Base-by-base conservation (phyloP, 1,140 invertebrate genomes). In the Drosophila virilis region DNA sequence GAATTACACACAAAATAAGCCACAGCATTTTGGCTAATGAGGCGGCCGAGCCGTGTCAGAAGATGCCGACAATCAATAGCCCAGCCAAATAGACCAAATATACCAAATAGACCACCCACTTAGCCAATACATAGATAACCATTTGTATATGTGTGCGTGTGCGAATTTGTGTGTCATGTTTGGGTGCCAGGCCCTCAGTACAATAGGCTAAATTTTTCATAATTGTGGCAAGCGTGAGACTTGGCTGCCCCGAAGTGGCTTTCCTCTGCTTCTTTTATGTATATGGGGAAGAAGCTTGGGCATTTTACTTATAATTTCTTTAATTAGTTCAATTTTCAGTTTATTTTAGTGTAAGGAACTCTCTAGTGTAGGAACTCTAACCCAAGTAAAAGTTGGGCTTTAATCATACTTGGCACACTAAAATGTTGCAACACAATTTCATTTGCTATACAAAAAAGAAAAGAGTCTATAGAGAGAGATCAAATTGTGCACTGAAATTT, bases 1-100 rank as follows among this genome's bases (percentile, higher is more conserved):
- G 74, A 86, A 88, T 88, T 79, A 80, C 73, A 60, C 62, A 61
- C 58, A 64, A 74, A 84, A 55, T 66, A 45, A 58, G 60, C 45
- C 17, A 35, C 46, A 37, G 33, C 57, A 35, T 50, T 51, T 68
- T 74, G 57, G 65, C 76, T 78, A 78, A 78, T 78, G 76, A 78
- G 75, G 42, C 65, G 50, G 13, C 38, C 32, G 10, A 12, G 22
- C 46, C 22, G 54, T 12, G 45, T 28, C 61, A 54, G 22, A 42
- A 55, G 65, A 61, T 57, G 66, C 45, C 60, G 51, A 54, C 66
- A 65, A 71, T 75, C 76, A 78, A 73, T 78, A 73, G 71, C 60
- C 70, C 54, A 66, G 35, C 33, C 46, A 52, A 73, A 72, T 54
- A 59, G 42, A 4, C 32, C 50, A 42, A 42, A 42, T 13, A 13